phyloP scores from a whole-genome alignment of 2,888 invertebrate genomes.

The Helicoverpa assulta region DNA sequence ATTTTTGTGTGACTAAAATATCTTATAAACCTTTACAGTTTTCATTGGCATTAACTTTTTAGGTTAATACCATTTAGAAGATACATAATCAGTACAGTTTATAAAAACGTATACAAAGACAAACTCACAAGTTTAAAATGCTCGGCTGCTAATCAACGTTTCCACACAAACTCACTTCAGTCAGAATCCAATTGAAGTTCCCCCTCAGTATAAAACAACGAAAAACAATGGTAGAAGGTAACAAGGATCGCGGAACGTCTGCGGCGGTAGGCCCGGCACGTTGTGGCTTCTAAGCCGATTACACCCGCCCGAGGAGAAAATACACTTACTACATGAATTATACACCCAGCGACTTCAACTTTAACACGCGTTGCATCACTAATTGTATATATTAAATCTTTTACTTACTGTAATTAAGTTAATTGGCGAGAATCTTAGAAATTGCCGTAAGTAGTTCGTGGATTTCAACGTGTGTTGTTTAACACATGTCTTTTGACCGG shows the following conservation, averaged over 20 bases:
- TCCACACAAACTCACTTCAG: constrained; percentile 6
- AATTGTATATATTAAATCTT: constrained; percentile 44
- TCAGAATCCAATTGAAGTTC: constrained; percentile 6
- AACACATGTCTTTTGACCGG: not conserved
- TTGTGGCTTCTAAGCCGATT: constrained; percentile 79
- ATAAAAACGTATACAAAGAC: too few species aligned
- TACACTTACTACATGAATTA: constrained; percentile 76
- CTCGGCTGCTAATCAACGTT: not conserved
- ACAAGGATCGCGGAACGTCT: constrained; percentile 29
- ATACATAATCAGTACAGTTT: too few species aligned
- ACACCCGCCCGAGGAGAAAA: constrained; percentile 74
- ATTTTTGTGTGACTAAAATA: too few species aligned
- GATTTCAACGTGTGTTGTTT: constrained; percentile 18
- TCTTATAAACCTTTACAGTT: too few species aligned
- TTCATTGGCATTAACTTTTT: too few species aligned
- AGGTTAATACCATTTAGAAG: too few species aligned
- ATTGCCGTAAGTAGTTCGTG: not conserved
- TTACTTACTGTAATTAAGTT: constrained; percentile 20
- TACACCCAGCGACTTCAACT: constrained; percentile 45
- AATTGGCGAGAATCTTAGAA: constrained; percentile 11
- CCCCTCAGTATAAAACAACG: constrained; percentile 10
- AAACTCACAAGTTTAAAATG: not conserved
- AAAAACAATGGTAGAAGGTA: constrained; percentile 31
- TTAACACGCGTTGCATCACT: constrained; percentile 49
- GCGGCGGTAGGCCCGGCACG: constrained; percentile 73